Base-by-base conservation (phyloP, 2,113 vertebrate genomes). In the Hystrix brachyura region DNA sequence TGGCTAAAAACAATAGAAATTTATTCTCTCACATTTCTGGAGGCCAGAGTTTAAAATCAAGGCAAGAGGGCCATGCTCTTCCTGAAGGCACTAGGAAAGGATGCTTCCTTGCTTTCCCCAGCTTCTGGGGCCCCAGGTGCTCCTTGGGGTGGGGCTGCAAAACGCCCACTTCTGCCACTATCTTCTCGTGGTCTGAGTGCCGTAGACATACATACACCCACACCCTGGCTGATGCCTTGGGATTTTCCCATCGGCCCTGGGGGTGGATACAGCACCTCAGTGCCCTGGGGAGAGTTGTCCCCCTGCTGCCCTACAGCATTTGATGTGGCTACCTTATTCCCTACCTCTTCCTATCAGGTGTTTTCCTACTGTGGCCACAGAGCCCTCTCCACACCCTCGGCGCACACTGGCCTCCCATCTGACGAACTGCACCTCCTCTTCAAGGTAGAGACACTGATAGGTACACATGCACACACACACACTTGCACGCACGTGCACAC, bases 1-100 rank as follows among this genome's bases (percentile, higher is more conserved):
- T 90, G 32, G 72, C 19, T 79, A 78, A 64, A 67, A 86, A 86
- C 69, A 74, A 57, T 25, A 53, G 91, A 21, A 67, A 43, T 38
- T 51, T 78, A 12, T 32, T 76, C 46, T 64, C 1, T 69, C 83
- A 69, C 51, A 76, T 57, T 67, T 65, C 72, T 29, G 62, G 91
- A 25, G 51, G 72, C 51, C 38, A 10, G 13, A 79, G 3, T 46
- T 14, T 67, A n/a, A 46, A 46, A 86, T 51, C 72, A n/a, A n/a
- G 43, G 62, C n/a, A 55, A 19, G 48, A 12, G 11, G 38, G 9
- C 21, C 18, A 17, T 34, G 13, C 9, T n/a, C 12, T 53, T 76
- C 43, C 15, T 34, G 27, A 74, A 53, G 46, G 25, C 3, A 1
- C 43, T 5, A 14, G 55, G 10, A 7, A 2, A 27, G 46, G 10